Conservation (phyloP, 2,888 invertebrate genomes). For the Augochlorella aurata region DNA sequence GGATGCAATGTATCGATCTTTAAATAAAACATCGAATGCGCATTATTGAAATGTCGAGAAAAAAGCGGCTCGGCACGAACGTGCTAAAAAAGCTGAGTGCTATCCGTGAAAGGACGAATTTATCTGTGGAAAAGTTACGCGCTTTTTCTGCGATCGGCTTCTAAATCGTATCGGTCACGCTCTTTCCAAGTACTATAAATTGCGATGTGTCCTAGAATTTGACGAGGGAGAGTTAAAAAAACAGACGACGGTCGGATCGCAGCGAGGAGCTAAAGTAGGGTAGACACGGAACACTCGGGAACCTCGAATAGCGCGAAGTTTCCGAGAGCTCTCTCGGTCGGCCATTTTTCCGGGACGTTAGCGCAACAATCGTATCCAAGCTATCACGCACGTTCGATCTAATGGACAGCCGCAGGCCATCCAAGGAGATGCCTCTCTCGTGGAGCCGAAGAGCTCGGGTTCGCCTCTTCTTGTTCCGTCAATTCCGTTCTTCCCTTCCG, state of each 20-base stretch:
- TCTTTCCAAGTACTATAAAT: too few species aligned
- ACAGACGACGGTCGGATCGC: neutral
- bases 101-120: too few species aligned
- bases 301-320: conserved; percentile 2
- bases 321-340: neutral
- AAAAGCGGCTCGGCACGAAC: too few species aligned
- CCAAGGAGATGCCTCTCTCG: conserved; percentile 8
- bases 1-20: too few species aligned
- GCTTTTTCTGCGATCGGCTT: too few species aligned
- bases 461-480: conserved; percentile 35
- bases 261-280: neutral
- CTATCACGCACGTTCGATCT: conserved; percentile 59
- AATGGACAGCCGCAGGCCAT: conserved; percentile 60
- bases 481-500: conserved; percentile 37
- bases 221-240: neutral
- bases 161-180: too few species aligned
- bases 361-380: conserved; percentile 52
- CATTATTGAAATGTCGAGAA: too few species aligned
- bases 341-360: conserved; percentile 31
- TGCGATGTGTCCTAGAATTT: too few species aligned
- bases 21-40: too few species aligned
- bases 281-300: conserved; percentile 2
- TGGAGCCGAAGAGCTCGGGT: conserved; percentile 13
- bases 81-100: too few species aligned
- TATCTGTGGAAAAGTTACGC: too few species aligned